Evolutionary conservation across 2,797 vertebrate species (phyloP).

Genomic region (Diglossa cyanea): DNA sequence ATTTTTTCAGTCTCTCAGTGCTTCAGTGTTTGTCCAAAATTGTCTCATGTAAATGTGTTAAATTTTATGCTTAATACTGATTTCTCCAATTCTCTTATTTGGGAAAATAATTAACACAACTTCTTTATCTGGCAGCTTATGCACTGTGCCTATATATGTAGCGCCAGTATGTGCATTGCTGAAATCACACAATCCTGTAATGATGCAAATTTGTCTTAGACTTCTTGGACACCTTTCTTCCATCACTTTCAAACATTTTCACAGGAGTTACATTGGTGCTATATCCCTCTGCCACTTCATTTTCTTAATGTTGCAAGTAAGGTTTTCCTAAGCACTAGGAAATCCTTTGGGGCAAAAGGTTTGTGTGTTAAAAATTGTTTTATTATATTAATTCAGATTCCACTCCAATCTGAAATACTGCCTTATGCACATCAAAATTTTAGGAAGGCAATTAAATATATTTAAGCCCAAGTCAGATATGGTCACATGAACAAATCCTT

Average conservation of each 20-base stretch:
- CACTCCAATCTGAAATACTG: neutral
- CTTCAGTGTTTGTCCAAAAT: neutral
- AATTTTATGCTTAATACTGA: neutral
- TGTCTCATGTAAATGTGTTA: neutral
- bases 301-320: neutral
- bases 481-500: neutral
- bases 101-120: neutral
- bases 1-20: neutral
- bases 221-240: neutral
- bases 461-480: neutral
- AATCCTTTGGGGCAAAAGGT: neutral
- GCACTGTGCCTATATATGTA: neutral
- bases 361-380: neutral
- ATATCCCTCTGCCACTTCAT: neutral
- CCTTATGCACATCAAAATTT: neutral
- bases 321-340: neutral
- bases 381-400: neutral
- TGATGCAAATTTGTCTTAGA: neutral
- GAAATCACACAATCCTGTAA: neutral
- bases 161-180: neutral
- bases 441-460: neutral
- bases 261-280: neutral
- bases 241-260: neutral
- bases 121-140: neutral
- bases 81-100: neutral